Evolutionary conservation across 2,888 invertebrate genomes (phyloP), one percentile per base, ranked within the genome.

Genomic region (Lymantria monacha): DNA sequence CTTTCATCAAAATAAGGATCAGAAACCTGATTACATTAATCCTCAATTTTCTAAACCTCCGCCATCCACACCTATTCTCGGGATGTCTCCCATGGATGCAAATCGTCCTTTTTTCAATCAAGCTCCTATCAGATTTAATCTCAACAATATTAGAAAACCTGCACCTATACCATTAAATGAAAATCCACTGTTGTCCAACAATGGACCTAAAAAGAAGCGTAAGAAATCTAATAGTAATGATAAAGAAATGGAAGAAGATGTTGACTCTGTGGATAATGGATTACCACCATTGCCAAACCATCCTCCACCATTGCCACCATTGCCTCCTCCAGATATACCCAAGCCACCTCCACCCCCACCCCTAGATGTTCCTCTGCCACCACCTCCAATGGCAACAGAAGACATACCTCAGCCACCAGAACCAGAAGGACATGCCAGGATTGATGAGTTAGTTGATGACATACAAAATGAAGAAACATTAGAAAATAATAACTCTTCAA

Each of bases 191-290:
- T 68, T 85, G 55, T 68, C 55, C 14, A 89, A 83, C 60, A 83
- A 92, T 51, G 92, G 91, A 10, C 92, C 93, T 0, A 96, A 96
- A 88, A 96, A 95, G 86, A 96, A 96, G 76, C 93, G 95, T 48
- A 96, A 95, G 84, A 93, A 94, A 63, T 94, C 94, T 71, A 94
- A 94, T 73, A 93, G 93, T 63, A 92, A 87, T 70, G 85, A 88
- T 46, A 87, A 87, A 64, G 76, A 81, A 54, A n/a, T n/a, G n/a
- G 80, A 84, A 38, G 44, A 46, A 15, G 12, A 13, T 5, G 43
- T 31, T n/a, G 60, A 60, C 10, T 15, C 33, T 9, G 8, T 46
- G 22, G 63, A 61, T 62, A 63, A 63, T 51, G 52, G 70, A 41
- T 56, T 72, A 54, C 93, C 94, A 33, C 94, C 94, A 2, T 87